These are phyloP conservation scores for Agriopis leucophaearia DNA, from an alignment of 2,888 invertebrate species.

Conservation along the genomic window DNA sequence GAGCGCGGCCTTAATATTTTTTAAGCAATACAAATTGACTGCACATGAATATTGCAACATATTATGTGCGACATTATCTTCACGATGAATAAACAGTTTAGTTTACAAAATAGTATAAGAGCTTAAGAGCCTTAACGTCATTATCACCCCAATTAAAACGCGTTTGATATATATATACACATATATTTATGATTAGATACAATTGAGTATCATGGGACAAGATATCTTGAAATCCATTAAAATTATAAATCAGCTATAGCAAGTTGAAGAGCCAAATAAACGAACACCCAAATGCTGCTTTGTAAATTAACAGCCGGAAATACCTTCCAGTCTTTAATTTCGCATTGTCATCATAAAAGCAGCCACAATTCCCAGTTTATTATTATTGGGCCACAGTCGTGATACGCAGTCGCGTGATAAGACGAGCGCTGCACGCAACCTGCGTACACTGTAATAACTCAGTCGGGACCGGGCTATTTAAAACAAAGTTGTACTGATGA, in stretches of 20 bases:
- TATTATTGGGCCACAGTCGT: conserved; percentile 50
- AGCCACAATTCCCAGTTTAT: conserved; percentile 51
- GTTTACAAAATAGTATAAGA: too few relatives aligned
- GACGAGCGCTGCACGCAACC: conserved; percentile 63
- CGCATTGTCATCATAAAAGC: conserved; percentile 45
- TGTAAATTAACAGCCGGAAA: conserved; percentile 9
- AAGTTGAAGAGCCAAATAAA: not conserved
- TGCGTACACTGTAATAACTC: conserved; percentile 63
- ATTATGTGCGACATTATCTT: too few relatives aligned
- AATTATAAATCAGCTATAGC: not conserved
- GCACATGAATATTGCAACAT: too few relatives aligned
- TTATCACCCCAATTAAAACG: too few relatives aligned
- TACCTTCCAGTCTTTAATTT: conserved; percentile 30
- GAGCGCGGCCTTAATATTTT: too few relatives aligned
- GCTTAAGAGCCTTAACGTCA: too few relatives aligned
- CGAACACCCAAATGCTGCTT: not conserved
- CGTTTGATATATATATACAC: too few relatives aligned
- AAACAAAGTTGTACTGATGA: too few relatives aligned
- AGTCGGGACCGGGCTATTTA: conserved; percentile 27
- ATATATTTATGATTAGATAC: too few relatives aligned
- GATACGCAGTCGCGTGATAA: conserved; percentile 61
- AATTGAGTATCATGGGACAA: not conserved
- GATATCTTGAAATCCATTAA: not conserved
- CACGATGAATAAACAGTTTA: too few relatives aligned
- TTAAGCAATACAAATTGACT: too few relatives aligned